These are phyloP conservation scores for Anguilla marmorata DNA, from an alignment of 2,797 vertebrate species.

Conservation along the genomic window DNA sequence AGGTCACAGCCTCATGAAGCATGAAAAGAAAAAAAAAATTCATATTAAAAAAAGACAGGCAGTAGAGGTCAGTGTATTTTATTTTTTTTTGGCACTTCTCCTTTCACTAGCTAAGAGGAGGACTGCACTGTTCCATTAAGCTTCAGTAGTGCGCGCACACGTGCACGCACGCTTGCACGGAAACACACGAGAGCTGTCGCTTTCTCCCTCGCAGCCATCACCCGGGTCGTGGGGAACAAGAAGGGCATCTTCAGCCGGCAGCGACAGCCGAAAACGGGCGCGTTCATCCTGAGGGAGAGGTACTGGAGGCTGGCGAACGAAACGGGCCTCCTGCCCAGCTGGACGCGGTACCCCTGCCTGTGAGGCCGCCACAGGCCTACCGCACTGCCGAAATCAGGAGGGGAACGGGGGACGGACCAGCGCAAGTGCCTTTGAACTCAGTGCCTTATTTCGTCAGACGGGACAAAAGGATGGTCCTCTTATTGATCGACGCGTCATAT, in stretches of 20 bases:
- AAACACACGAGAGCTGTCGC: not conserved
- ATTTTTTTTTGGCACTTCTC: no score
- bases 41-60: not conserved
- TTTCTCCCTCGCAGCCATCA: constrained; percentile 63
- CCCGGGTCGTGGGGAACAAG: constrained; percentile 85
- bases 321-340: constrained; percentile 68
- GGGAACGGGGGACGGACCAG: not conserved
- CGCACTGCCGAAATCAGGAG: not conserved
- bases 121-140: not conserved
- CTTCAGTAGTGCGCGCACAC: not conserved
- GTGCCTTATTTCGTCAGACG: constrained; percentile 13
- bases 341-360: constrained; percentile 66
- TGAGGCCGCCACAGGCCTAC: constrained; percentile 40
- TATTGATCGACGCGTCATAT: not conserved
- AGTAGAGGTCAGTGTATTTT: not conserved
- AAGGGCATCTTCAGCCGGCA: constrained; percentile 95
- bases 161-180: not conserved
- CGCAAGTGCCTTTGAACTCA: not conserved
- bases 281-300: constrained; percentile 84
- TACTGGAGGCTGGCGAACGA: constrained; percentile 93
- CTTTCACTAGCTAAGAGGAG: not conserved
- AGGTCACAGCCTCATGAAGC: not conserved
- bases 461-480: not conserved
- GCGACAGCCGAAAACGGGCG: constrained; percentile 88
- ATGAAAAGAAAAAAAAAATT: not conserved